Evolutionary conservation across 2,113 vertebrate species (phyloP).

Genomic region (Cyrtonyx montezumae): DNA sequence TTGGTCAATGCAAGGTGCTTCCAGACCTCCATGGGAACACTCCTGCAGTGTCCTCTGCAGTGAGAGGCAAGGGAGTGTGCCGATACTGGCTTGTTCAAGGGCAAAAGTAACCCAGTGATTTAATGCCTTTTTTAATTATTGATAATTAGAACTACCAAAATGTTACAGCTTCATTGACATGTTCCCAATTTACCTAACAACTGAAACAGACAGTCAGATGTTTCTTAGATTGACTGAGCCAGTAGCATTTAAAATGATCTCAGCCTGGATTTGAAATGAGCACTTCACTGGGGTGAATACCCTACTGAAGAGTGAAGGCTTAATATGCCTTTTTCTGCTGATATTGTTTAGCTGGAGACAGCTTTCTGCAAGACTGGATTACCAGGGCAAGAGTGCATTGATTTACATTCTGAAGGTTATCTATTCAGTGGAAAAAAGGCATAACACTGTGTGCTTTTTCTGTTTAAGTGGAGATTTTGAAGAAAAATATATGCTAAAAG

Average conservation of each 20-base stretch:
- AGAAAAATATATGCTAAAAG: constrained; percentile 48
- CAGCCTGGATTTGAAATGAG: constrained; percentile 25
- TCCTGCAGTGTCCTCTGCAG: background rate
- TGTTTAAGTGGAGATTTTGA: background rate
- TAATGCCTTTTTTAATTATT: background rate
- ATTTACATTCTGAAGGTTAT: constrained; percentile 74
- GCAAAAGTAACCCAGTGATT: background rate
- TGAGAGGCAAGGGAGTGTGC: background rate
- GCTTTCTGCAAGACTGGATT: constrained; percentile 68
- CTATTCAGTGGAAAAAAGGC: constrained; percentile 47
- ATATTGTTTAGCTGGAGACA: constrained; percentile 66
- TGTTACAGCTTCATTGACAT: background rate
- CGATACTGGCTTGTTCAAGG: background rate
- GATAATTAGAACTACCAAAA: background rate
- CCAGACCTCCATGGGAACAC: accelerated
- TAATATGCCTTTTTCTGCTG: constrained; percentile 48
- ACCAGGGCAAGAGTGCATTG: constrained; percentile 55
- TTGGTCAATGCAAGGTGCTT: background rate
- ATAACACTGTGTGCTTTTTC: background rate
- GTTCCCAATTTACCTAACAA: background rate
- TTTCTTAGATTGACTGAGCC: background rate
- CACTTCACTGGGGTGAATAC: constrained; percentile 10
- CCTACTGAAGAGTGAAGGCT: background rate
- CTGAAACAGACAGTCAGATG: background rate
- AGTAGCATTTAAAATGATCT: constrained; percentile 27